Evolutionary conservation across 2,113 vertebrate genomes (phyloP), one percentile per base, ranked within the genome.

Genomic region (Nycticorax nycticorax): DNA sequence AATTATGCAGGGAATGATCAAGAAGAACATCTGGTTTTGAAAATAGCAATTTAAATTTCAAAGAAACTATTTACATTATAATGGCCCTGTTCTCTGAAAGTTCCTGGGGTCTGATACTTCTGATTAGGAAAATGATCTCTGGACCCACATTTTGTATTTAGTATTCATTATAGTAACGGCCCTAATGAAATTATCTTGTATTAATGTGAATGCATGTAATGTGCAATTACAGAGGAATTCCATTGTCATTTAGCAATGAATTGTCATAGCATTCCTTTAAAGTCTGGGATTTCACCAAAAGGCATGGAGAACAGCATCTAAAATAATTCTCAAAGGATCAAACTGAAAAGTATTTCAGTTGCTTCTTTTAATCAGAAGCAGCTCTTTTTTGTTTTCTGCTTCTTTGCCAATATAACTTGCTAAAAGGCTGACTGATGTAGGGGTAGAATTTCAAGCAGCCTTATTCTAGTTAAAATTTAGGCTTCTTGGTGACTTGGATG

Each of bases 161-260:
- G 59, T 57, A 85, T 89, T 94, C 77, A 85, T 89, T 95, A 79
- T 59, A 87, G 69, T 32, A 82, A 57, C 24, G 85, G 74, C 63
- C 56, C 60, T 96, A 89, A 95, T 96, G 64, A 97, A 95, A 89
- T 93, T 72, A 93, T 50, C 84, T 85, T 82, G 37, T 92, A 72
- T 87, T 95, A 89, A 66, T 85, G 83, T 95, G 88, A 39, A 22
- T 74, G 72, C 69, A 43, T 57, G 57, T 94, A 76, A 73, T 15
- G 14, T 63, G 60, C 81, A 93, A 80, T 93, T 95, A 83, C 3
- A 18, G 71, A 90, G 27, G 82, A 92, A 94, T 92, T 92, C 63
- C 72, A 22, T 23, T 86, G 93, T 80, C 57, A 63, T 55, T 95
- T 63, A 74, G 67, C 48, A 74, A n/a, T 63, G 71, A 85, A 67